These are phyloP conservation scores for Corythaixoides concolor DNA, from an alignment of 2,113 vertebrate genomes.

Conservation along the genomic window DNA sequence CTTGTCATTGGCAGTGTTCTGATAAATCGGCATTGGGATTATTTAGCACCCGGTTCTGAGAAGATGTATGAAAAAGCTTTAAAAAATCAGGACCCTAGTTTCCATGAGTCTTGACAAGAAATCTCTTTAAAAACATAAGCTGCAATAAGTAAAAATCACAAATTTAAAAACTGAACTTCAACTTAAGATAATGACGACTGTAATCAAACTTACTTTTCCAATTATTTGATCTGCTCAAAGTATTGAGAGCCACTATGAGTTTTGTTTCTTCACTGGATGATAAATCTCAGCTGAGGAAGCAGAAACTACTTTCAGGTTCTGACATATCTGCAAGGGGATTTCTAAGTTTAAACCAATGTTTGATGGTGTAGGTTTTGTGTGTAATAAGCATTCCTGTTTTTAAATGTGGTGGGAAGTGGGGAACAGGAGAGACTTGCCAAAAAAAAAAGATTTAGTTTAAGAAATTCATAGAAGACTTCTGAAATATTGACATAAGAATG, in stretches of 20 bases:
- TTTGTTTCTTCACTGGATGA: neutral
- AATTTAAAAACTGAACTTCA: neutral
- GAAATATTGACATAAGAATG: accelerated
- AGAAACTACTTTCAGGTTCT: neutral
- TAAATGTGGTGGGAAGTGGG: accelerated
- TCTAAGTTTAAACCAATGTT: neutral
- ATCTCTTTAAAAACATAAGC: neutral
- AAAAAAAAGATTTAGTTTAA: neutral
- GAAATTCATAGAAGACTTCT: neutral
- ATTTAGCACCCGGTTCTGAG: neutral
- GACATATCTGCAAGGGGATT: neutral
- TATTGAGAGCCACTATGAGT: neutral
- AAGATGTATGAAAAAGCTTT: neutral
- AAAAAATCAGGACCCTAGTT: neutral
- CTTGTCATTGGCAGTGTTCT: neutral
- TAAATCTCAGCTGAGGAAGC: neutral
- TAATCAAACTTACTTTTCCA: neutral
- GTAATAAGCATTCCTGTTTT: neutral
- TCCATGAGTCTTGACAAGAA: neutral
- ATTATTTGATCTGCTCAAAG: neutral
- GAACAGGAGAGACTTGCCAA: neutral
- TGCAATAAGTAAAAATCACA: neutral
- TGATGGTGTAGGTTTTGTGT: neutral
- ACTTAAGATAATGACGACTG: neutral
- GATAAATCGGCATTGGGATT: neutral